phyloP scores from a whole-genome alignment of 2,113 vertebrate genomes.

The Catagonus wagneri region DNA sequence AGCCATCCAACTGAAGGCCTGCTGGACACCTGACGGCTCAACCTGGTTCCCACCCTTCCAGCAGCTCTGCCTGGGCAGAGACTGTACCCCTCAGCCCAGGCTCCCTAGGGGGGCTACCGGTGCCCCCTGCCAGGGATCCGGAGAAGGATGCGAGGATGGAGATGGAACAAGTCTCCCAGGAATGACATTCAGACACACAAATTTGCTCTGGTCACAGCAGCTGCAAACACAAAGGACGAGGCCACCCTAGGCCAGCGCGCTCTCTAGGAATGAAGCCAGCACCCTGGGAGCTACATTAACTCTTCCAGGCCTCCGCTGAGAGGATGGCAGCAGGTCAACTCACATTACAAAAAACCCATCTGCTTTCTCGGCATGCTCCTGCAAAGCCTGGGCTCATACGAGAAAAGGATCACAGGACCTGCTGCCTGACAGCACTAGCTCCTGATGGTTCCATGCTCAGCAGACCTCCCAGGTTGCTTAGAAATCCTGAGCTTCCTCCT shows the following conservation, averaged over 20 bases:
- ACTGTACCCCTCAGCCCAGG: no score
- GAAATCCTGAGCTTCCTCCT: not conserved
- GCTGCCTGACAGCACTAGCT: not conserved
- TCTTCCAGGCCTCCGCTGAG: slow-evolving; percentile 63
- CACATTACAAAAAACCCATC: slow-evolving; percentile 69
- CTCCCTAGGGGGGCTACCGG: not conserved
- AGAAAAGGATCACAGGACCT: not conserved
- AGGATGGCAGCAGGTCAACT: slow-evolving; percentile 62
- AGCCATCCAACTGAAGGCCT: not conserved
- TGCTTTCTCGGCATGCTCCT: slow-evolving; percentile 69
- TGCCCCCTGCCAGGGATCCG: not conserved
- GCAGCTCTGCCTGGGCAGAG: not conserved
- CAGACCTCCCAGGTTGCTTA: not conserved
- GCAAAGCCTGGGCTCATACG: not conserved
- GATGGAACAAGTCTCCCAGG: not conserved
- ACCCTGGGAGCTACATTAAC: slow-evolving; percentile 54
- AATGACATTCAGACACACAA: not conserved
- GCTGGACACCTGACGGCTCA: not conserved
- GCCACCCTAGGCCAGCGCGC: slow-evolving; percentile 60
- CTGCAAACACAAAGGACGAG: slow-evolving; percentile 27
- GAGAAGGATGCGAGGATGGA: not conserved
- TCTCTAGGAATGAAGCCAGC: slow-evolving; percentile 73
- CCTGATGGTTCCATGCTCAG: not conserved
- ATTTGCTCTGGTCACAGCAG: slow-evolving; percentile 37
- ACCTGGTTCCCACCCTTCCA: not conserved